Conservation (phyloP, 2,888 invertebrate species). For the Seira sanloemensis region DNA sequence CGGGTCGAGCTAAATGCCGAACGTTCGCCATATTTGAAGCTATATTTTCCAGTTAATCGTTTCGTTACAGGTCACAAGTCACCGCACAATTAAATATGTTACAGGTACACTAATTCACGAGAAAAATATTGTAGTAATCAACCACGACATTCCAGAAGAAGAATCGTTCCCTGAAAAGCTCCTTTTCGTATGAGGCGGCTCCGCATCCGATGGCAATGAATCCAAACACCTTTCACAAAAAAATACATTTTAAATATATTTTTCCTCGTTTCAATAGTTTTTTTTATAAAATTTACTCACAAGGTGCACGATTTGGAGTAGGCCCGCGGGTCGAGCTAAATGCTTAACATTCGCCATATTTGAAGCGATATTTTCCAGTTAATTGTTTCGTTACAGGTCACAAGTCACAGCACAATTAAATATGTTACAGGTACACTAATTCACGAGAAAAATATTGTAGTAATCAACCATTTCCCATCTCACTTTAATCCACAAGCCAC, state of each 20-base stretch:
- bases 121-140: too few relatives aligned
- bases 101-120: constrained; percentile 10
- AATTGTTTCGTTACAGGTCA: background rate
- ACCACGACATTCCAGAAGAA: constrained; percentile 58
- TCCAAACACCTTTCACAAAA: constrained; percentile 43
- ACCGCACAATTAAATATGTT: constrained; percentile 27
- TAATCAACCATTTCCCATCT: background rate
- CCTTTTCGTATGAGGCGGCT: constrained; percentile 47
- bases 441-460: background rate
- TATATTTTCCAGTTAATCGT: background rate
- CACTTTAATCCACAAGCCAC: background rate
- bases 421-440: constrained; percentile 36
- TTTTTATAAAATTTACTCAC: constrained; percentile 15
- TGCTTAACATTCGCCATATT: constrained; percentile 52
- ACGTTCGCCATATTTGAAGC: constrained; percentile 42
- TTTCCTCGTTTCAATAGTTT: background rate
- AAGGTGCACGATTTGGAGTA: constrained; percentile 41
- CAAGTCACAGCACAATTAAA: background rate
- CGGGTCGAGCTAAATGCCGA: constrained; percentile 36
- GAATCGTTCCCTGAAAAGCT: constrained; percentile 46
- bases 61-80: background rate
- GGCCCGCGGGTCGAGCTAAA: constrained; percentile 35
- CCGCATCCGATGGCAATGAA: constrained; percentile 47
- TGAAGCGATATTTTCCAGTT: background rate
- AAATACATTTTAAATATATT: background rate